Evolutionary conservation across 2,888 invertebrate species (phyloP).

Genomic region (Calliphora vomitoria): DNA sequence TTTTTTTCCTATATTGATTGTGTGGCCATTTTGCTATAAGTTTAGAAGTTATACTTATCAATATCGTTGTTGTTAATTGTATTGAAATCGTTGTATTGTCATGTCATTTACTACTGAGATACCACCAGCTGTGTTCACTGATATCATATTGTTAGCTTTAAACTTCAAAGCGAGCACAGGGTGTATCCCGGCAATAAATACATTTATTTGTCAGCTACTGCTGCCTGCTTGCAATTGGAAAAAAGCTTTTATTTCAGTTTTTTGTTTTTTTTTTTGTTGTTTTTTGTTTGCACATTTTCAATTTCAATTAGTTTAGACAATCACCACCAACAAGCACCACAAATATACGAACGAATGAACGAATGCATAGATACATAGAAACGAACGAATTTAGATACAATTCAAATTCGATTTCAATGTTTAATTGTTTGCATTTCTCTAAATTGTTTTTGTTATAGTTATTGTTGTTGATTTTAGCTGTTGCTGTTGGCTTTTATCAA

Average conservation of each 20-base stretch:
- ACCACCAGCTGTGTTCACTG: constrained; percentile 99
- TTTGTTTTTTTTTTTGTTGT: constrained; percentile 4
- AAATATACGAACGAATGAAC: constrained; percentile 16
- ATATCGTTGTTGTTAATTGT: background rate
- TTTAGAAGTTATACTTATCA: background rate
- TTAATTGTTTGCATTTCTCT: background rate
- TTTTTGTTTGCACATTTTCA: constrained; percentile 36
- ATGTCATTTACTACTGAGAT: constrained; percentile 92
- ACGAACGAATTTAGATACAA: background rate
- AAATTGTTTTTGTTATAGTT: constrained; percentile 4
- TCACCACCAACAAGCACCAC: constrained; percentile 50
- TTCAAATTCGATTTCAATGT: background rate
- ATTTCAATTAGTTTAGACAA: constrained; percentile 65
- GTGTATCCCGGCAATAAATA: constrained; percentile 96
- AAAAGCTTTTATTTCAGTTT: constrained; percentile 40
- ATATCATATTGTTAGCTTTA: constrained; percentile 78
- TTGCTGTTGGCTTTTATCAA: background rate
- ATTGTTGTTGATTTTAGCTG: constrained; percentile 1
- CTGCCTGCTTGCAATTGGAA: background rate
- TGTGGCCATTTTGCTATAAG: background rate
- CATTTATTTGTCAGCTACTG: constrained; percentile 72
- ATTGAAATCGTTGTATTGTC: constrained; percentile 73
- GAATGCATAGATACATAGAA: background rate
- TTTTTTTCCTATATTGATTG: background rate
- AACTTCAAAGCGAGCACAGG: constrained; percentile 96